Evolutionary conservation across 2,113 vertebrate genomes (phyloP), one percentile per base, ranked within the genome.

Genomic region (Sula dactylatra): DNA sequence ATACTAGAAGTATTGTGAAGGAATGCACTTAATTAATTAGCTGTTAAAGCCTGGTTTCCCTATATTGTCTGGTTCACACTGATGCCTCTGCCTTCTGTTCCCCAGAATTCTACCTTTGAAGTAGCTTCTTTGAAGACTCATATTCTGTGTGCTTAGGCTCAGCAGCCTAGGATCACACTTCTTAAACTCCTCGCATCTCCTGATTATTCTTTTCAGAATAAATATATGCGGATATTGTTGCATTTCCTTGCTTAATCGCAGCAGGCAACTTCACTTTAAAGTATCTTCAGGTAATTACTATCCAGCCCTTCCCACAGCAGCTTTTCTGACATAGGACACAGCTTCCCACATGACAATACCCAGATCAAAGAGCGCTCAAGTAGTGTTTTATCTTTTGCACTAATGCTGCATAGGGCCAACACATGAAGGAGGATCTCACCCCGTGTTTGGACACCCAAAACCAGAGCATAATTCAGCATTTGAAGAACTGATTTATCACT

Each of bases 261-360:
- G 92, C 96, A 97, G 96, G 96, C 19, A 61, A 27, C 84, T 54
- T 85, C 82, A 85, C 92, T 83, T 97, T 83, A 89, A 96, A 97
- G 96, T 52, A 83, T 91, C 91, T 97, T 77, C 93, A 96, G 83
- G 95, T 95, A 98, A 98, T 96, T 95, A 97, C 78, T 64, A 40
- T n/a, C 44, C 69, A 85, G 47, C 32, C 84, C 81, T 90, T 78
- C 65, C 82, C 70, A 71, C 47, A 27, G 86, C 83, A 94, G 73
- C 42, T 59, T 89, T 88, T 78, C 87, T 90, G 93, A 56, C 90
- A n/a, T 0, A 11, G 86, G 79, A 72, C 71, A 34, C 32, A 70
- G 69, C 79, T 90, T 77, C 32, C 59, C 5, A 1, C 9, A 9
- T 77, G 79, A 90, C 82, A 88, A 54, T 34, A 76, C 26, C n/a